These are phyloP conservation scores for Sebastes elongatus DNA, from an alignment of 2,797 vertebrate species.

Conservation along the genomic window DNA sequence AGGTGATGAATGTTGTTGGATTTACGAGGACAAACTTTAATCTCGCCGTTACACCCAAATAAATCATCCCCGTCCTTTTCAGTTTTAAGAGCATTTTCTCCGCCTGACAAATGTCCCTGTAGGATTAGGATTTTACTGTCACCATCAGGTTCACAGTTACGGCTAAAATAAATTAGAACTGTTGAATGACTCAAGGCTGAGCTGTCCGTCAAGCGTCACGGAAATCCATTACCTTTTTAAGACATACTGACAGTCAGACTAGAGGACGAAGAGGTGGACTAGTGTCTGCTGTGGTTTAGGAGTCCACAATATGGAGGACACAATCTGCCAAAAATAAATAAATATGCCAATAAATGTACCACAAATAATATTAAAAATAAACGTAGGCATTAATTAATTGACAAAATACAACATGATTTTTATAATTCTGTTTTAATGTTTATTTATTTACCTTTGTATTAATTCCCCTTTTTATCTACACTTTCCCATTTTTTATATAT, in stretches of 20 bases:
- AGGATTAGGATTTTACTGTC: slow-evolving; percentile 42
- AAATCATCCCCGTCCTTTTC: slow-evolving; percentile 10
- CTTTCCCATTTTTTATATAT: too few relatives aligned
- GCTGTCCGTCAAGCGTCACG: slow-evolving; percentile 23
- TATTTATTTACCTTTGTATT: neutral
- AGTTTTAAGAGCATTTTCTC: slow-evolving; percentile 21
- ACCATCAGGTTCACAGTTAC: slow-evolving; percentile 2
- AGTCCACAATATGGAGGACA: neutral
- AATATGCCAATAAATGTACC: neutral
- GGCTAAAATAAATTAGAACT: neutral
- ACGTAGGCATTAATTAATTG: too few relatives aligned
- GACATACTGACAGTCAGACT: slow-evolving; percentile 6
- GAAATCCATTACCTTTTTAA: neutral
- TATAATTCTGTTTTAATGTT: neutral
- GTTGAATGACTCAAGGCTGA: slow-evolving; percentile 30
- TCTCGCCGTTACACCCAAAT: slow-evolving; percentile 7
- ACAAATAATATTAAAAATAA: neutral
- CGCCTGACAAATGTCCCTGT: slow-evolving; percentile 24
- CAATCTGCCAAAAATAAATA: neutral
- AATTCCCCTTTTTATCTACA: neutral
- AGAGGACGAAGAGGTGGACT: neutral
- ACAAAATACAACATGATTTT: too few relatives aligned
- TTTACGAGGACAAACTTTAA: slow-evolving; percentile 23
- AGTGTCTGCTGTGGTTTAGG: neutral
- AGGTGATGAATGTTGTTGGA: slow-evolving; percentile 14